Conservation (phyloP, 2,888 invertebrate genomes). For the Eristalis pertinax region DNA sequence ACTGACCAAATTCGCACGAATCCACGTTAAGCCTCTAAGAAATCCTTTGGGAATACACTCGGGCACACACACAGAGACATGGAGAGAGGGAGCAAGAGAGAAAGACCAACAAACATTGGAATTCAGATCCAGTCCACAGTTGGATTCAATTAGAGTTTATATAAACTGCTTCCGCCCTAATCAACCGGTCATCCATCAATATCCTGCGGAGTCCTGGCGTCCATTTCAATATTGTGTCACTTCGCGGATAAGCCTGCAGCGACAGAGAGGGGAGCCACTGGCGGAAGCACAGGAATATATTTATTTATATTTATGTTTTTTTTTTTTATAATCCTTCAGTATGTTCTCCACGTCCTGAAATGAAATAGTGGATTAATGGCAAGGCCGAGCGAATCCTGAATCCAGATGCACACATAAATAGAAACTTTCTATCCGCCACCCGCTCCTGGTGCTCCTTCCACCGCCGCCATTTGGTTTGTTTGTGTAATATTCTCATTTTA, state of each 20-base stretch:
- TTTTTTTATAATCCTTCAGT: constrained; percentile 17
- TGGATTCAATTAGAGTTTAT: constrained; percentile 64
- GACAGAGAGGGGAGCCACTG: neutral
- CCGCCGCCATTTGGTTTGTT: constrained; percentile 3
- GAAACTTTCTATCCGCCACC: constrained; percentile 5
- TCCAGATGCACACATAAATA: neutral
- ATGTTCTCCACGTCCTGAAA: neutral
- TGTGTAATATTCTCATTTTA: constrained; percentile 34
- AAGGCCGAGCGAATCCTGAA: neutral
- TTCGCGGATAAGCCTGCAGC: constrained; percentile 1
- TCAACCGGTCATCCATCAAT: constrained; percentile 34
- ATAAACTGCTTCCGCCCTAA: constrained; percentile 28
- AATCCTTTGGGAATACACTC: constrained; percentile 10
- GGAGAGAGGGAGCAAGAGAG: no score
- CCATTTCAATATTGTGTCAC: constrained; percentile 47
- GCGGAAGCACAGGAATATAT: neutral
- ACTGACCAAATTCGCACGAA: constrained; percentile 8
- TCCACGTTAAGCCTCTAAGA: constrained; percentile 16
- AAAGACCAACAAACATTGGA: constrained; percentile 13
- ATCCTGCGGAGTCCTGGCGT: constrained; percentile 30
- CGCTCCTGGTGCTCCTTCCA: neutral
- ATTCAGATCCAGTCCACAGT: constrained; percentile 45
- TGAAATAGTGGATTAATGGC: neutral
- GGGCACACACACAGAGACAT: neutral
- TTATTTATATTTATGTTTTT: no score